Conservation (phyloP, 2,113 vertebrate species). For the Stegastes partitus region DNA sequence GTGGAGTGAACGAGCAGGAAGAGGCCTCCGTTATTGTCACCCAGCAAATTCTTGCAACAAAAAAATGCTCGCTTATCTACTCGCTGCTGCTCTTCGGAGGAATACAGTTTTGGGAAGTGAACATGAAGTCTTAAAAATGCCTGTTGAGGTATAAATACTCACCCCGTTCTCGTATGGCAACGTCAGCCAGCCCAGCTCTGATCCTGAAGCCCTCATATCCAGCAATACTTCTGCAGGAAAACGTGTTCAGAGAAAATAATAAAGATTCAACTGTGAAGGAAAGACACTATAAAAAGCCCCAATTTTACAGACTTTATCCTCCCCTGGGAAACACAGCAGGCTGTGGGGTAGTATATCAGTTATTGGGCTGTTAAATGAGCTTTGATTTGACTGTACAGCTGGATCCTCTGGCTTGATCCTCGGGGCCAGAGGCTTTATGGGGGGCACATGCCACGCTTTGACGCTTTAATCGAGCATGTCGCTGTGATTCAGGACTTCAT, state of each 20-base stretch:
- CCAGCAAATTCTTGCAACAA: conserved; percentile 19
- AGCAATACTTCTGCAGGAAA: conserved; percentile 91
- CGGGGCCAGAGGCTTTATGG: conserved; percentile 58
- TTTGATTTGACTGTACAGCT: conserved; percentile 25
- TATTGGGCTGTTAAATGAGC: background rate
- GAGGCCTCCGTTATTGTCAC: conserved; percentile 37
- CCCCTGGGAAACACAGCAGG: background rate
- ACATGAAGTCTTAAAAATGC: conserved; percentile 71
- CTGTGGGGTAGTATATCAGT: background rate
- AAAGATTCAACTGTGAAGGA: background rate
- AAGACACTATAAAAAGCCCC: background rate
- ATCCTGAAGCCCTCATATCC: conserved; percentile 92
- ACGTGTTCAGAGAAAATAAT: too few species aligned
- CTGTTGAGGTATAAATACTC: conserved; percentile 81
- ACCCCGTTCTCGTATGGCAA: conserved; percentile 91
- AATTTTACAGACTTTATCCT: background rate
- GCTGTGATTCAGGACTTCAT: conserved; percentile 66
- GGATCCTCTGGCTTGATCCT: conserved; percentile 43
- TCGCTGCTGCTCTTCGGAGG: conserved; percentile 2
- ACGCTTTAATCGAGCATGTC: conserved; percentile 78
- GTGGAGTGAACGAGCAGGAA: conserved; percentile 30
- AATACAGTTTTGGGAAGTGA: conserved; percentile 23
- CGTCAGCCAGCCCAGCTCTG: conserved; percentile 95
- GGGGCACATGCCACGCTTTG: conserved; percentile 76
- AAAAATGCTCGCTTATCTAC: background rate